These are phyloP conservation scores for Plutomurus gul DNA, from an alignment of 1,140 invertebrate genomes.

Conservation along the genomic window DNA sequence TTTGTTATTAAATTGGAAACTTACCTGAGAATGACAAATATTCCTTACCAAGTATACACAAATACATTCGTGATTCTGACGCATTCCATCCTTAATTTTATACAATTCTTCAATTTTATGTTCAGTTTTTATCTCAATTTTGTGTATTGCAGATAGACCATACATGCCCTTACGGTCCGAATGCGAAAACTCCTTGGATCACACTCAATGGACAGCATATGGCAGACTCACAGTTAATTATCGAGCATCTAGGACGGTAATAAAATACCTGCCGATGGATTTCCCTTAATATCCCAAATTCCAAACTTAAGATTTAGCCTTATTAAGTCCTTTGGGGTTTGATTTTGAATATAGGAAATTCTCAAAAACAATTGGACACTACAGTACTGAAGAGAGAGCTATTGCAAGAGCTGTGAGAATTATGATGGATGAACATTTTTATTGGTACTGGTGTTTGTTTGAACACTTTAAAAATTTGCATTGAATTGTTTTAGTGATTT, in stretches of 20 bases:
- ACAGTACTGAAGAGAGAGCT: slow-evolving; percentile 35
- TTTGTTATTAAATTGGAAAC: slow-evolving; percentile 49
- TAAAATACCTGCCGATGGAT: too few species aligned
- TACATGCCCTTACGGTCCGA: slow-evolving; percentile 29
- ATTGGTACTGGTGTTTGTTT: slow-evolving; percentile 32
- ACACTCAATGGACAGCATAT: slow-evolving; percentile 57
- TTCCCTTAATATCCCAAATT: neutral
- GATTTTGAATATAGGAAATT: neutral
- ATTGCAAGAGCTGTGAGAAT: slow-evolving; percentile 10
- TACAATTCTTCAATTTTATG: neutral
- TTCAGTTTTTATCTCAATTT: too few species aligned
- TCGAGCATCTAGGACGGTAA: slow-evolving; percentile 29
- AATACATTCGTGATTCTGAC: neutral
- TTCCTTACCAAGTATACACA: slow-evolving; percentile 46
- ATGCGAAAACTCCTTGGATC: slow-evolving; percentile 58
- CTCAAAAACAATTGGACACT: slow-evolving; percentile 1
- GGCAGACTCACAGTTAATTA: slow-evolving; percentile 55
- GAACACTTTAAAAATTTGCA: neutral
- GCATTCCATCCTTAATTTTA: neutral
- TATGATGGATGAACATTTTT: slow-evolving; percentile 50
- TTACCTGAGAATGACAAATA: slow-evolving; percentile 46
- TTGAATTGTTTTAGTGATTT: neutral
- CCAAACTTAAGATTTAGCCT: neutral
- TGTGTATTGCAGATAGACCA: slow-evolving; percentile 29
- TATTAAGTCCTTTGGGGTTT: neutral